Conservation (phyloP, 30 jellyfish, hydroid and myxozoan species). For the Euphysa ruthae region DNA sequence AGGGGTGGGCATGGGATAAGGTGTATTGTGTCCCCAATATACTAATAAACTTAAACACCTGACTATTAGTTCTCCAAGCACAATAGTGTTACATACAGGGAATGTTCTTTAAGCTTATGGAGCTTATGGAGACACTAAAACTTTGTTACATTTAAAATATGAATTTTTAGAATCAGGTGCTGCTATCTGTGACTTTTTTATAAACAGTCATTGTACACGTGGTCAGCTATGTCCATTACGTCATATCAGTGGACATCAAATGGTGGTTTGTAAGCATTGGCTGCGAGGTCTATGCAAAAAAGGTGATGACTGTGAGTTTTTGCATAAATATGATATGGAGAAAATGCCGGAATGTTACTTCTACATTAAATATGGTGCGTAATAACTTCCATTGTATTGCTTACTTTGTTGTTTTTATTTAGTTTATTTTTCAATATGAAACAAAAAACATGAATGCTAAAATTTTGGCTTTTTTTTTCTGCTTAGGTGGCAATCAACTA, state of each 20-base stretch:
- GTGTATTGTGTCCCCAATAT: too few species aligned
- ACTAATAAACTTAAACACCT: too few species aligned
- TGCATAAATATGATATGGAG: conserved; percentile 94
- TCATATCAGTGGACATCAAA: conserved; percentile 85
- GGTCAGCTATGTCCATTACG: conserved; percentile 95
- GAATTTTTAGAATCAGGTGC: conserved; percentile 76
- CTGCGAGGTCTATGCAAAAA: conserved; percentile 95
- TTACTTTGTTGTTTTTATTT: neutral
- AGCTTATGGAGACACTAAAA: neutral
- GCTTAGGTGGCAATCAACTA: too few species aligned
- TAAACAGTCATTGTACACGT: conserved; percentile 58
- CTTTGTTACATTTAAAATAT: too few species aligned
- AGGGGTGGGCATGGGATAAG: too few species aligned
- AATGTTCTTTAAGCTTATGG: too few species aligned
- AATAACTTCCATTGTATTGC: too few species aligned
- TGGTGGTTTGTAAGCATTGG: conserved; percentile 97
- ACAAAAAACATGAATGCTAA: neutral
- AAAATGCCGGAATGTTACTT: conserved; percentile 99
- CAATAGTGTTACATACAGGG: too few species aligned
- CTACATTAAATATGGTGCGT: conserved; percentile 86
- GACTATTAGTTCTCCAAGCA: too few species aligned
- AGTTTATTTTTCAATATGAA: too few species aligned
- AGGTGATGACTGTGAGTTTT: conserved; percentile 98
- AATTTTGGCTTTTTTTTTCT: neutral
- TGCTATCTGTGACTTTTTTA: conserved; percentile 86